Conservation (phyloP, 2,113 vertebrate species). For the Elephantulus edwardii region DNA sequence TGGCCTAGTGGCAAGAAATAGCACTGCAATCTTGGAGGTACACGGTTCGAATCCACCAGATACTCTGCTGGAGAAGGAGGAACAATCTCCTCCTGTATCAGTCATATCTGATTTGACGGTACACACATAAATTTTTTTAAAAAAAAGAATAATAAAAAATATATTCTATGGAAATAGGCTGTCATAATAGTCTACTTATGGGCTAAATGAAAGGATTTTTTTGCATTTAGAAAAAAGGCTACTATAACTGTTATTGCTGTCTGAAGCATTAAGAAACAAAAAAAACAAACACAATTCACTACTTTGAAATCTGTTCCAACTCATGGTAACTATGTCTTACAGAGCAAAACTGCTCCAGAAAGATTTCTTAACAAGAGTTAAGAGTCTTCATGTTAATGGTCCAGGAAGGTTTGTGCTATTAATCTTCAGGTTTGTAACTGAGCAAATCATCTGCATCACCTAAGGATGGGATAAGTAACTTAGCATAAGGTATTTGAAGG, state of each 20-base stretch:
- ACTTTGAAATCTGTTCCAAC: neutral
- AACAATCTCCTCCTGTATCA: too few species aligned
- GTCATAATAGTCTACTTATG: neutral
- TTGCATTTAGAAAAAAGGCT: constrained; percentile 30
- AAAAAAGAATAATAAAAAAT: too few species aligned
- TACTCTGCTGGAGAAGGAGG: too few species aligned
- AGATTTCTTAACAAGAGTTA: neutral
- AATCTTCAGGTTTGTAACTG: neutral
- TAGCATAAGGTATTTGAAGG: neutral
- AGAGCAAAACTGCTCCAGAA: neutral
- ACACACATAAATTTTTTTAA: too few species aligned
- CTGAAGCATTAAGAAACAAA: neutral
- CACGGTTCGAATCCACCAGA: too few species aligned
- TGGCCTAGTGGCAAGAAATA: too few species aligned
- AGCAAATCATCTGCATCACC: neutral
- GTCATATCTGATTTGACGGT: too few species aligned
- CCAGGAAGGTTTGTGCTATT: neutral
- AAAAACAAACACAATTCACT: neutral
- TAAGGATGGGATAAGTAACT: neutral
- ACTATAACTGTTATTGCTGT: neutral
- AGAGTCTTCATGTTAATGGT: neutral
- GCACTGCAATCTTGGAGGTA: too few species aligned
- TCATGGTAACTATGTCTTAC: neutral
- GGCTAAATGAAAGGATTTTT: constrained; percentile 17
- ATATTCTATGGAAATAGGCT: neutral